Evolutionary conservation across 2,113 vertebrate genomes (phyloP).

Genomic region (Rhineura floridana): DNA sequence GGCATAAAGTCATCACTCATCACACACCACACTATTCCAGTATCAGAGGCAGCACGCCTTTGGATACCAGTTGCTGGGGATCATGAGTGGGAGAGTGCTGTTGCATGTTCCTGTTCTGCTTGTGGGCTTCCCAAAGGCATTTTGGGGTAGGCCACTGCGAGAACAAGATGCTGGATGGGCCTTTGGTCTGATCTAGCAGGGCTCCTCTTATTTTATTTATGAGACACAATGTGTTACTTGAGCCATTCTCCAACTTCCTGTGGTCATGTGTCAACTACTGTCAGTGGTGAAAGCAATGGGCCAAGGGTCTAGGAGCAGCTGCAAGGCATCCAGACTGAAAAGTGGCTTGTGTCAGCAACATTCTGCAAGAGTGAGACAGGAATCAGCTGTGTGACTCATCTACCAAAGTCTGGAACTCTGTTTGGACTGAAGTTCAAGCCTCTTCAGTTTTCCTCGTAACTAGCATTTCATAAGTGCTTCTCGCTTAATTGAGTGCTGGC

Average conservation of each 20-base stretch:
- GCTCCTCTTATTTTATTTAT: not conserved
- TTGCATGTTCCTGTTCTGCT: too few species aligned
- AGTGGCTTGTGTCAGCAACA: not conserved
- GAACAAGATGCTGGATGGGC: not conserved
- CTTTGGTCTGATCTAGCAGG: not conserved
- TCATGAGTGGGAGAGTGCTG: too few species aligned
- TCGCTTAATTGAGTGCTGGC: slow-evolving; percentile 19
- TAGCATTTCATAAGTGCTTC: not conserved
- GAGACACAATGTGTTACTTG: not conserved
- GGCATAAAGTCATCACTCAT: too few species aligned
- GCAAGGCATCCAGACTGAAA: not conserved
- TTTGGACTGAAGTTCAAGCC: slow-evolving; percentile 11
- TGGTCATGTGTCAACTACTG: not conserved
- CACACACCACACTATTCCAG: not conserved
- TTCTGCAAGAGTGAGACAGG: not conserved
- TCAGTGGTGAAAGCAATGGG: not conserved
- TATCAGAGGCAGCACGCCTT: too few species aligned
- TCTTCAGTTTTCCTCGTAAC: not conserved
- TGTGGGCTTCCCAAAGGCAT: too few species aligned
- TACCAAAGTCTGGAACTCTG: not conserved
- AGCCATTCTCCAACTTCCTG: not conserved
- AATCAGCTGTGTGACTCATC: not conserved
- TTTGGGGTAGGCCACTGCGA: too few species aligned
- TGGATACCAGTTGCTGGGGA: too few species aligned
- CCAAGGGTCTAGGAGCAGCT: not conserved